Base-by-base conservation (phyloP, 2,888 invertebrate genomes). In the Linnaemya tessellans region DNA sequence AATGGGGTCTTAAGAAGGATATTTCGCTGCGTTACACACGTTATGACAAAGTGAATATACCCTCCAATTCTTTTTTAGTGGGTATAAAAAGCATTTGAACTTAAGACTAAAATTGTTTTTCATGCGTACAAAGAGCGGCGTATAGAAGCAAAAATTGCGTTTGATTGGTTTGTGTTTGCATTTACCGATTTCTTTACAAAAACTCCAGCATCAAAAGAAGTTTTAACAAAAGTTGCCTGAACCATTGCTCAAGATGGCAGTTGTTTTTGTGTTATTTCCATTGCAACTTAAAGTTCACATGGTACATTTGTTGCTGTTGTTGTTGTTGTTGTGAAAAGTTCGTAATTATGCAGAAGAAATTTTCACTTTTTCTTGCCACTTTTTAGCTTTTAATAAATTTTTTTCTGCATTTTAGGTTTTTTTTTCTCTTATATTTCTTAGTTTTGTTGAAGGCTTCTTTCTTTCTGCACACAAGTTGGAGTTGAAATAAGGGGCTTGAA, bases 281-380 rank as follows among this genome's bases (percentile, higher is more conserved):
- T 64, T 67, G 43, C 46, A 75, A 38, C 49, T 30, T 77, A 5
- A 71, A 67, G 85, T 85, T 85, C 85, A 82, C 85, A 80, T 71
- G 71, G 65, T 25, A n/a, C 22, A 22, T 60, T 35, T 35, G 35
- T 35, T 35, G 35, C 38, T 3, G 38, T 43, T 9, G 56, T 43
- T 62, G 64, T 15, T 68, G 56, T 64, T 43, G 64, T 78, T 81
- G 82, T 82, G 75, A 85, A 85, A 75, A 85, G 43, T 71, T 75
- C 43, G 67, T 85, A 85, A 82, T 85, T 85, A 85, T 80, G 74
- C 79, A 71, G 75, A 82, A 79, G 68, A 75, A 80, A 77, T 75
- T 85, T 85, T 85, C 82, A 82, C 82, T 82, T 85, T 84, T 84
- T 83, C 75, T 74, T 58, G 43, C 54, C 51, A 30, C 46, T 74